phyloP scores from a whole-genome alignment of 2,888 invertebrate species.

The Invenusta paracnida region DNA sequence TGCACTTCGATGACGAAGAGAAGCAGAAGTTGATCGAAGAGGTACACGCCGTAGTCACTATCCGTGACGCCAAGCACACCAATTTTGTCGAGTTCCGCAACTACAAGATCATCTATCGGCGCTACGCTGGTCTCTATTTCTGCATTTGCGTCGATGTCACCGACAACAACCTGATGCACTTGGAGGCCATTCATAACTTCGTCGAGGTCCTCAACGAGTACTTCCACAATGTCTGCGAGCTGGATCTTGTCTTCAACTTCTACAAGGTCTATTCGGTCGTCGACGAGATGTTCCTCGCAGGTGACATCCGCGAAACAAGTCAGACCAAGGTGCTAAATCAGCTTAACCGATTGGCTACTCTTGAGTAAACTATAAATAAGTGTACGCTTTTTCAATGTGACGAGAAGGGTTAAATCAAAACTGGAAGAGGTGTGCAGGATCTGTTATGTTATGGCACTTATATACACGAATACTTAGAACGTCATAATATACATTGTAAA shows the following conservation, averaged over 20 bases:
- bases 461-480: too few species aligned
- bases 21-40: constrained; percentile 99
- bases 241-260: constrained; percentile 98
- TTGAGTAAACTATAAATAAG: too few species aligned
- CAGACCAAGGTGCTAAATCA: constrained; percentile 99
- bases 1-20: constrained; percentile 99
- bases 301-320: constrained; percentile 95
- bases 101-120: constrained; percentile 96
- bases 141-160: constrained; percentile 99
- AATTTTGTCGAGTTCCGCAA: constrained; percentile 99
- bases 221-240: constrained; percentile 98
- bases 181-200: constrained; percentile 99
- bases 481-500: too few species aligned
- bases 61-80: constrained; percentile 96
- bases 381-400: too few species aligned
- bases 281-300: constrained; percentile 99
- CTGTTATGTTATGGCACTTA: too few species aligned
- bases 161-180: constrained; percentile 94
- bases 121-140: constrained; percentile 97
- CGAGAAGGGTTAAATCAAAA: too few species aligned
- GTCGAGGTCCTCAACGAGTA: constrained; percentile 98
- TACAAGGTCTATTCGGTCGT: constrained; percentile 98
- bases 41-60: constrained; percentile 95
- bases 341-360: constrained; percentile 87
- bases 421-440: too few species aligned